Evolutionary conservation across 2,888 invertebrate species (phyloP).

Genomic region (Sympetrum striolatum): DNA sequence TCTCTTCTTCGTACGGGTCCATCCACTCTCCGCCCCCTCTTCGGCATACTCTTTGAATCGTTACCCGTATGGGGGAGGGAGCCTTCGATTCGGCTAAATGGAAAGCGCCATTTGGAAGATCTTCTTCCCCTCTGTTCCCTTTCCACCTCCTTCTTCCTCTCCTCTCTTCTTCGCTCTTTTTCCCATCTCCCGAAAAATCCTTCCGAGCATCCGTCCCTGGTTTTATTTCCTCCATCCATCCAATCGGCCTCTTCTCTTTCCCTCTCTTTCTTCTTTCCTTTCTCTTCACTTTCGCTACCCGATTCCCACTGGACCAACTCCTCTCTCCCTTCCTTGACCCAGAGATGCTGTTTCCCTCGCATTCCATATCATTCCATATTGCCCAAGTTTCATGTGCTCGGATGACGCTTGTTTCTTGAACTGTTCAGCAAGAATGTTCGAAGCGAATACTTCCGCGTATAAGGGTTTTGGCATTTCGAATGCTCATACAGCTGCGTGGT

Average conservation of each 20-base stretch:
- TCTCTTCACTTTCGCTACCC: not conserved
- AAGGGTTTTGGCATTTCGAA: no score
- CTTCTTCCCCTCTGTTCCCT: not conserved
- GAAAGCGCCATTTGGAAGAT: slow-evolving; percentile 17
- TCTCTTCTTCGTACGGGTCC: not conserved
- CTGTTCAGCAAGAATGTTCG: no score
- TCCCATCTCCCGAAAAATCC: not conserved
- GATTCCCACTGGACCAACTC: not conserved
- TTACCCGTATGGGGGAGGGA: not conserved
- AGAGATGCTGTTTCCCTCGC: no score
- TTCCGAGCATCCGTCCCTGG: not conserved
- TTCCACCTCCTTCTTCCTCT: not conserved
- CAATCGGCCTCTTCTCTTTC: not conserved
- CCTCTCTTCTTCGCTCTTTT: not conserved
- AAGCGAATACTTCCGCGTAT: no score
- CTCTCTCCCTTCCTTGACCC: not conserved
- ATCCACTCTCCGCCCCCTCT: not conserved
- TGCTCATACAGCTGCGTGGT: no score
- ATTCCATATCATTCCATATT: not conserved
- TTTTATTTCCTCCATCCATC: not conserved
- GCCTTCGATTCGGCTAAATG: slow-evolving; percentile 20
- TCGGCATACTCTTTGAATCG: slow-evolving; percentile 19
- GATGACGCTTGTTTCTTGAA: not conserved
- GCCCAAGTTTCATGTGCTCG: no score
- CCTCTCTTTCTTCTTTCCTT: not conserved